Percentiles rank a stretch among this genome's conserved stretches.
These are phyloP conservation scores for Ceyx margarethae DNA, from an alignment of 2,113 vertebrate genomes.

Conservation along the genomic window DNA sequence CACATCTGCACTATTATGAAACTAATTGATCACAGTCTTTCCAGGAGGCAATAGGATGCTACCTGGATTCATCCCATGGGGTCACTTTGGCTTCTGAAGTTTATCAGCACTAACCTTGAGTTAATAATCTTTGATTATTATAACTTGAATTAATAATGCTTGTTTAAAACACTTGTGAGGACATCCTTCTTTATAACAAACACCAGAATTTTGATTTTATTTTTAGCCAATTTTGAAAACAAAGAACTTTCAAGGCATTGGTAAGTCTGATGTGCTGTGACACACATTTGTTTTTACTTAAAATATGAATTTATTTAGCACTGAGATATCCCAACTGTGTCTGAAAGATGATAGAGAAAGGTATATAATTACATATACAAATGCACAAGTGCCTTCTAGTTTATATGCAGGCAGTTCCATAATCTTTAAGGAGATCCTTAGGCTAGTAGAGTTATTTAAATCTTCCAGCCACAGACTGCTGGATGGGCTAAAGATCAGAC, in stretches of 20 bases:
- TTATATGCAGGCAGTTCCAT: not conserved
- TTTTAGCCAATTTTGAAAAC: not conserved
- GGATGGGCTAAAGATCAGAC: not conserved
- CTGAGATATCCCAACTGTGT: not conserved
- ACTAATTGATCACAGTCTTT: not conserved
- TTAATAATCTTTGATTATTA: too few relatives aligned
- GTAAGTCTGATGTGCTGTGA: not conserved
- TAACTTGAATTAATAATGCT: too few relatives aligned
- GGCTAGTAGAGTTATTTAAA: not conserved
- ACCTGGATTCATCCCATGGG: not conserved
- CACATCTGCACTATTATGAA: not conserved
- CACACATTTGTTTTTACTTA: not conserved
- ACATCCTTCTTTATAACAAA: not conserved
- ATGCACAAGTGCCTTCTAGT: not conserved
- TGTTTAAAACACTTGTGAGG: not conserved
- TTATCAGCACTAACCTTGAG: not conserved
- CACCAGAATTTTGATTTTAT: not conserved
- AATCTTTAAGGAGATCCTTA: not conserved
- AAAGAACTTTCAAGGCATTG: not conserved
- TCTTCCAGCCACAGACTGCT: not conserved
- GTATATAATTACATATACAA: not conserved
- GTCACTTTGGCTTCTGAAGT: not conserved
- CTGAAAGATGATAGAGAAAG: not conserved
- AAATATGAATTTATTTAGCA: not conserved
- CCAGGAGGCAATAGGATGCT: not conserved